Base-by-base conservation (phyloP, 1,140 invertebrate genomes). In the Aleiodes sp. region DNA sequence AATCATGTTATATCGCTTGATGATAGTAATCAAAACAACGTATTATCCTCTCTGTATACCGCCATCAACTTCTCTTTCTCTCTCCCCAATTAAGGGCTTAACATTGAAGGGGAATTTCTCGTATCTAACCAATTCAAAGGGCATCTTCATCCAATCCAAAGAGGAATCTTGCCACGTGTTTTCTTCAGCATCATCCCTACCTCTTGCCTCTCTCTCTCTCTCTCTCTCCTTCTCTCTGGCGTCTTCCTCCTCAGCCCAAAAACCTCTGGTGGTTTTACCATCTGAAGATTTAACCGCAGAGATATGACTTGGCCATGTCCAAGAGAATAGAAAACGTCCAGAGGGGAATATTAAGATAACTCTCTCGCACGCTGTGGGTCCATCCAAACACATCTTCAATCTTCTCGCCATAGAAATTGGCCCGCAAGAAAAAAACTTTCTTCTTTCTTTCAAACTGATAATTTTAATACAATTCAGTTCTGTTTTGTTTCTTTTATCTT, bases 61-160 rank as follows among this genome's bases (percentile, higher is more conserved):
- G 29, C 56, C 64, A 31, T 70, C 68, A 61, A 64, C 63, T 39
- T 70, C 60, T 64, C 64, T 31, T 66, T 66, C 46, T 57, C 64
- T 66, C 39, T 35, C 31, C 26, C 46, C 46, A 52, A 52, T 52
- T 52, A 52, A 52, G 46, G 46, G 21, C 46, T 52, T 52, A 52
- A 52, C 46, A 52, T 46, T 46, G 41, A 12, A 21, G 46, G 10
- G 46, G 19, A 16, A 52, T 52, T n/a, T n/a, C 46, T 52, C 46
- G 4, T 52, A 52, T 52, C 46, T 52, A 21, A 21, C 46, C 46
- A 24, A 52, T 52, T 52, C 19, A 52, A 9, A 52, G 46, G 46
- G 46, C 46, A 52, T 52, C 46, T 52, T 16, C 19, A 14, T 16
- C 41, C 16, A n/a, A 46, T 16, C 41, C n/a, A n/a, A 46, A n/a